A percentile compares a stretch with the other conserved stretches of the same genome.
These are phyloP conservation scores for Patella depressa DNA, from an alignment of 2,888 invertebrate species.

Conservation along the genomic window DNA sequence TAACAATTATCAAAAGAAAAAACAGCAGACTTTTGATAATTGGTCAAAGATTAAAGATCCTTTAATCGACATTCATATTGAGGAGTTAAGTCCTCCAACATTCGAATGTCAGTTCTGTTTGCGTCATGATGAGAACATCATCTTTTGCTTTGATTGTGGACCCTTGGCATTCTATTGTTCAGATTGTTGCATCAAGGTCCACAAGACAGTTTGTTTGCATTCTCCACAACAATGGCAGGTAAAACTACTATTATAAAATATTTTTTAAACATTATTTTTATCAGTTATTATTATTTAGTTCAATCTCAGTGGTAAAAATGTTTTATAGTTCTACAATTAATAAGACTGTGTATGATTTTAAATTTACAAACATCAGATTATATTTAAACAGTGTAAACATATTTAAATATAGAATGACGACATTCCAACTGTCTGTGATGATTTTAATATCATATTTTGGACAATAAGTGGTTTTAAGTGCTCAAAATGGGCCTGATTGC, in stretches of 20 bases:
- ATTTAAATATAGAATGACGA: too few relatives aligned
- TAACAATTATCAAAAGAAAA: too few relatives aligned
- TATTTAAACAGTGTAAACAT: too few relatives aligned
- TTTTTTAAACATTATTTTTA: conserved; percentile 7
- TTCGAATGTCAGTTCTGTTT: neutral
- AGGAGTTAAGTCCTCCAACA: neutral
- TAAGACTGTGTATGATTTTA: conserved; percentile 2
- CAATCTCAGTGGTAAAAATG: neutral
- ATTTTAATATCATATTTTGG: too few relatives aligned
- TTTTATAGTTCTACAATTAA: conserved; percentile 1
- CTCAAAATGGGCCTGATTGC: too few relatives aligned
- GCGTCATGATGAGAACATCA: neutral
- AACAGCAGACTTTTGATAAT: neutral
- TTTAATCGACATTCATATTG: neutral
- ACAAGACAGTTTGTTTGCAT: neutral
- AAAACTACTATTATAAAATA: conserved; percentile 1
- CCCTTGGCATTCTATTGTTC: conserved; percentile 6
- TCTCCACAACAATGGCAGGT: conserved; percentile 1
- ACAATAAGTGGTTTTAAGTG: too few relatives aligned
- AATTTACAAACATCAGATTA: neutral
- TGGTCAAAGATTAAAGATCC: neutral
- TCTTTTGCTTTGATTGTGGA: conserved; percentile 10
- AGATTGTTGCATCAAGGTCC: conserved; percentile 4
- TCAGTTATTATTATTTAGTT: conserved; percentile 4
- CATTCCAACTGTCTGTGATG: too few relatives aligned